Conservation (phyloP, 2,113 vertebrate genomes). For the Lonchura striata region DNA sequence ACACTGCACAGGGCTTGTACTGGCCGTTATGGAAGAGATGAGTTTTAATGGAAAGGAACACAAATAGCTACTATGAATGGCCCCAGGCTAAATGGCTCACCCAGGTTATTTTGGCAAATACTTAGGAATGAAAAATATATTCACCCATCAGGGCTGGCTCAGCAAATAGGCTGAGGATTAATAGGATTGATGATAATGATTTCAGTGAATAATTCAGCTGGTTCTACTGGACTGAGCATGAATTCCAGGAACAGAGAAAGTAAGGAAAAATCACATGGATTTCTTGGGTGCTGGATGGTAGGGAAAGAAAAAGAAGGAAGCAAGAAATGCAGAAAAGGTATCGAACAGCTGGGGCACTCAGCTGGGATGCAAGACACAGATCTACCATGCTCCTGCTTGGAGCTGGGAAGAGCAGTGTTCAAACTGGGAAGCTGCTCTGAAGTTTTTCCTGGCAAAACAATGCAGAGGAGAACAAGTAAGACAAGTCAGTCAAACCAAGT, state of each 20-base stretch:
- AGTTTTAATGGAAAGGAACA: conserved; percentile 6
- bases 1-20: not conserved
- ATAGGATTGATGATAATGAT: not conserved
- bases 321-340: not conserved
- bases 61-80: not conserved
- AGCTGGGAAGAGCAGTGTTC: not conserved
- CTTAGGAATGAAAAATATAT: conserved; percentile 26
- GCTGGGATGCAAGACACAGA: not conserved
- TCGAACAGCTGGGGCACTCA: not conserved
- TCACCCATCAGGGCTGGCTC: not conserved
- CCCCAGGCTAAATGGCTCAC: conserved; percentile 1
- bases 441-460: not conserved
- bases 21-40: not conserved
- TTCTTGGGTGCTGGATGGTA: not conserved
- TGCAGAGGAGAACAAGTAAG: not conserved
- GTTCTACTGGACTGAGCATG: not conserved
- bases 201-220: conserved; percentile 41
- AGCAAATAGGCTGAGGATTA: not conserved
- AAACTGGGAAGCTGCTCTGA: not conserved
- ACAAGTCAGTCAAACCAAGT: not conserved
- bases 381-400: not conserved
- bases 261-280: not conserved
- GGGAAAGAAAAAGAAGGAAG: not conserved
- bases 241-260: not conserved
- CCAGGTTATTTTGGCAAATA: conserved; percentile 42